Percentiles rank a stretch among this genome's conserved stretches.
phyloP scores from a whole-genome alignment of 2,888 invertebrate genomes.

The Diachrysia chrysitis region DNA sequence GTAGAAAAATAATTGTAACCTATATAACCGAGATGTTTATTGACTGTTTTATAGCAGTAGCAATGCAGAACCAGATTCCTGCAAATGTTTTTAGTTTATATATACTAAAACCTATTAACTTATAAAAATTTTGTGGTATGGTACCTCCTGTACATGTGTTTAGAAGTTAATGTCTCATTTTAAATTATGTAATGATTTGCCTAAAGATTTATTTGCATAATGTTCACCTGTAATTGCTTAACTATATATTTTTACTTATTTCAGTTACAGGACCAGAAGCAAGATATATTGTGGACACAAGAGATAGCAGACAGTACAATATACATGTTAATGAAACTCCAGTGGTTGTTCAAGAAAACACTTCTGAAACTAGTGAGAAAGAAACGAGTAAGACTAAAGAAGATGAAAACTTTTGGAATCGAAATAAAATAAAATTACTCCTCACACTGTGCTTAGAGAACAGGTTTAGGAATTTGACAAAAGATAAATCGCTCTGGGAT shows the following conservation, averaged over 20 bases:
- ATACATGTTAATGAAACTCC: constrained; percentile 73
- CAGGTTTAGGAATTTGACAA: constrained; percentile 66
- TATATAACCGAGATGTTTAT: too few species aligned
- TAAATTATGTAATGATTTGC: too few species aligned
- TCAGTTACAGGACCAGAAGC: constrained; percentile 76
- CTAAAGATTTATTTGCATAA: too few species aligned
- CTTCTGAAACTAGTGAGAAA: constrained; percentile 58
- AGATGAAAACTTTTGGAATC: constrained; percentile 80
- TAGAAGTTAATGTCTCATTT: too few species aligned
- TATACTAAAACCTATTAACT: too few species aligned
- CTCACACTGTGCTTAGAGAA: constrained; percentile 77
- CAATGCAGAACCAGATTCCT: too few species aligned
- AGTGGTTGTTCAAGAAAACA: constrained; percentile 57
- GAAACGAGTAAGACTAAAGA: constrained; percentile 63
- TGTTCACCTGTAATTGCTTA: background rate
- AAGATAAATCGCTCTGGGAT: constrained; percentile 75
- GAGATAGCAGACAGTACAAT: constrained; percentile 73
- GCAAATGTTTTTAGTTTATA: too few species aligned
- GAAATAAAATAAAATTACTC: constrained; percentile 77
- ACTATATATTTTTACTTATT: background rate
- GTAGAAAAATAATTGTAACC: too few species aligned
- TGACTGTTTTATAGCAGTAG: too few species aligned
- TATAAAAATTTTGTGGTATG: too few species aligned
- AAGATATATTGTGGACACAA: constrained; percentile 74
- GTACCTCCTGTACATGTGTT: too few species aligned